A percentile compares a stretch with the other conserved stretches of the same genome.
These are phyloP conservation scores for Caenorhabditis doughertyi DNA, from an alignment of 2,888 invertebrate species.

Conservation along the genomic window DNA sequence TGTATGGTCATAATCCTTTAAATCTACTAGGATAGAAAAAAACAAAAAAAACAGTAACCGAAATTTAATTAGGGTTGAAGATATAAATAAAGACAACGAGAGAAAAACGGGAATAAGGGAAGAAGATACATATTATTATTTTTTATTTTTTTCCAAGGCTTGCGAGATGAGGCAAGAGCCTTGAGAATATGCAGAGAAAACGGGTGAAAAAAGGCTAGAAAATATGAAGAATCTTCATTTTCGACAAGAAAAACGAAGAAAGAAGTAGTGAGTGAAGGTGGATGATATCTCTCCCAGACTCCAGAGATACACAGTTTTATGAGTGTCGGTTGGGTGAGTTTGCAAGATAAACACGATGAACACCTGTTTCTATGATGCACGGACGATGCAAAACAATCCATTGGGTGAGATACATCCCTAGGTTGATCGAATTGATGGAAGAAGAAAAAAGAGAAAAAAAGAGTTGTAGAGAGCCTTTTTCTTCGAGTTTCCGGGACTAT, in stretches of 20 bases:
- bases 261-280: constrained; percentile 27
- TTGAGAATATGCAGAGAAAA: constrained; percentile 5
- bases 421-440: constrained; percentile 21
- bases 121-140: constrained; percentile 55
- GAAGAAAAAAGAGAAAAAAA: neutral
- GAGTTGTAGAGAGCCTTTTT: constrained; percentile 17
- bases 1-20: no score
- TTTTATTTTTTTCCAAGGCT: constrained; percentile 26
- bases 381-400: constrained; percentile 45
- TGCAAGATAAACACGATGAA: constrained; percentile 59
- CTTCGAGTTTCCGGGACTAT: neutral
- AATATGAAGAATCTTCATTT: constrained; percentile 16
- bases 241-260: constrained; percentile 22
- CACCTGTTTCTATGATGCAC: constrained; percentile 61
- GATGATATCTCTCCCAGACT: constrained; percentile 40
- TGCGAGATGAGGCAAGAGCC: constrained; percentile 1
- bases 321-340: constrained; percentile 49
- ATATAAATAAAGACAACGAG: constrained; percentile 50
- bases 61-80: constrained; percentile 52
- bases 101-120: constrained; percentile 13
- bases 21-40: constrained; percentile 7
- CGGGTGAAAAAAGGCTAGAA: constrained; percentile 9
- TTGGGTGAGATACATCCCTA: constrained; percentile 16
- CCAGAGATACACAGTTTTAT: constrained; percentile 48
- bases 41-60: constrained; percentile 3